phyloP scores from a whole-genome alignment of 2,888 invertebrate species.

The Tetropium fuscum region DNA sequence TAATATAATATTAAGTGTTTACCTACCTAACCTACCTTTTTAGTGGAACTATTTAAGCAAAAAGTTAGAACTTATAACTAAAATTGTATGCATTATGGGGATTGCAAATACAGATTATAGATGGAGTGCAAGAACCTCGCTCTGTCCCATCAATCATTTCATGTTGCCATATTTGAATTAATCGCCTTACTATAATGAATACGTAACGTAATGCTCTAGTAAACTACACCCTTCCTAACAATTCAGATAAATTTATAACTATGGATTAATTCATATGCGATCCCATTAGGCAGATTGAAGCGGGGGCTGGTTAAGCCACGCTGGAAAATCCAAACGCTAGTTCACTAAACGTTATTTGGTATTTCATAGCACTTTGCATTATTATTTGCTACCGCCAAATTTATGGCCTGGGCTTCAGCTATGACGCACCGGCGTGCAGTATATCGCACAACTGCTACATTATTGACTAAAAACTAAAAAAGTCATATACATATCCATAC shows the following conservation, averaged over 20 bases:
- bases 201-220: constrained; percentile 19
- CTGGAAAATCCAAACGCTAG: constrained; percentile 6
- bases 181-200: constrained; percentile 19
- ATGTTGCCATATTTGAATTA: constrained; percentile 24
- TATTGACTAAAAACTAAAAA: too few species aligned
- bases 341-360: constrained; percentile 1
- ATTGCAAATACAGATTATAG: too few species aligned
- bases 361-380: constrained; percentile 16
- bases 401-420: too few species aligned
- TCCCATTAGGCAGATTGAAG: constrained; percentile 22
- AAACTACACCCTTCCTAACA: constrained; percentile 22
- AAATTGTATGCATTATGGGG: too few species aligned
- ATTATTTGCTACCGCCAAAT: too few species aligned
- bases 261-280: constrained; percentile 23
- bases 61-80: too few species aligned
- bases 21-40: too few species aligned
- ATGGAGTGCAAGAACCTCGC: background rate
- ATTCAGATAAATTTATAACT: constrained; percentile 22
- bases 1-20: too few species aligned
- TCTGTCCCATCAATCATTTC: constrained; percentile 18
- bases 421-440: too few species aligned
- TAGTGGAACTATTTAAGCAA: too few species aligned
- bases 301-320: constrained; percentile 1
- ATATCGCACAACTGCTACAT: too few species aligned
- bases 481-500: too few species aligned